phyloP scores from a whole-genome alignment of 2,113 vertebrate genomes.

The Sylvia atricapilla region DNA sequence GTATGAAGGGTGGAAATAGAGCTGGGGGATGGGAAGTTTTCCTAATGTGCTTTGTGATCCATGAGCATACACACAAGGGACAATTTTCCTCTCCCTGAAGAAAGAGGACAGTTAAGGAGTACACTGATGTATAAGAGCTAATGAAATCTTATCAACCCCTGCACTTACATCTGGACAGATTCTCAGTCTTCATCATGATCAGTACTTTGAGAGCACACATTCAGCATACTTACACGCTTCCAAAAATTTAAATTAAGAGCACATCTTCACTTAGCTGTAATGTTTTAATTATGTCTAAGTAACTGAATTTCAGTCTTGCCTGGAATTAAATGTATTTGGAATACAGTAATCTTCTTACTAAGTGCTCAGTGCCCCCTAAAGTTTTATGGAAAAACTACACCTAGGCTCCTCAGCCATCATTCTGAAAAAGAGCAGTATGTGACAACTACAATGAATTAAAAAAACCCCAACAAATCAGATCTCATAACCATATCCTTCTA shows the following conservation, averaged over 20 bases:
- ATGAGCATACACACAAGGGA: not conserved
- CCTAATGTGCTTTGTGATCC: not conserved
- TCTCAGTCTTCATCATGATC: not conserved
- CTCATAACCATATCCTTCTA: not conserved
- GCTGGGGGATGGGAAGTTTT: not conserved
- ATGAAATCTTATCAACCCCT: not conserved
- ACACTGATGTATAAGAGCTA: not conserved
- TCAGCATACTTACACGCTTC: not conserved
- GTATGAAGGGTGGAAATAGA: rapidly evolving
- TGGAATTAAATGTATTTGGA: not conserved
- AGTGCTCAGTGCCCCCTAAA: slow-evolving; percentile 9
- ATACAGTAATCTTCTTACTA: not conserved
- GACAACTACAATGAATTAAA: not conserved
- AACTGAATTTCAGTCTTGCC: not conserved
- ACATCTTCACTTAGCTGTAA: not conserved
- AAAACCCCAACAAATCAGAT: not conserved
- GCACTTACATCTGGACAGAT: not conserved
- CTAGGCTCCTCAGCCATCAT: not conserved
- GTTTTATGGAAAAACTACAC: not conserved
- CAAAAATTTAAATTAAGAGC: not conserved
- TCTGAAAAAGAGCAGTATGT: not conserved
- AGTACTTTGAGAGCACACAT: not conserved
- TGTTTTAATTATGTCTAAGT: not conserved
- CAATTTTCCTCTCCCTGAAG: not conserved
- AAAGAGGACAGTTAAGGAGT: not conserved